Base-by-base conservation (phyloP, 2,888 invertebrate genomes). In the Hermaeophaga mercurialis region DNA sequence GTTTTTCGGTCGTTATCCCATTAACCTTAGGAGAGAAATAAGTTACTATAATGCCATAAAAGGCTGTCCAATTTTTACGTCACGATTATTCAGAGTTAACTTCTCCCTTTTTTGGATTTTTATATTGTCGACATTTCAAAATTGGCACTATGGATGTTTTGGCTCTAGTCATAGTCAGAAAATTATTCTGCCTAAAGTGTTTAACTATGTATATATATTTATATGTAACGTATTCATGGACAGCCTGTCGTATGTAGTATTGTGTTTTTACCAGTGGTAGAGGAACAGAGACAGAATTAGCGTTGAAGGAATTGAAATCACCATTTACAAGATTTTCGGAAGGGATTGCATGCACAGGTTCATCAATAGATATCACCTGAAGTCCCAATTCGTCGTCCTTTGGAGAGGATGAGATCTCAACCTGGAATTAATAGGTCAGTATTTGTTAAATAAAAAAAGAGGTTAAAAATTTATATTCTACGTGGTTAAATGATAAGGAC, bases 351-450 rank as follows among this genome's bases (percentile, higher is more conserved):
- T 75, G 74, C 56, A 73, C 71, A 41, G 75, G 77, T 62, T 76
- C 76, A 64, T 78, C 75, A 66, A 78, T 73, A 59, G 75, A 74
- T 67, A 78, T 76, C 62, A 78, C 71, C 64, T 77, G 75, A 58
- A 76, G 66, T 60, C 75, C 78, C 59, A 70, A 66, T 56, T 74
- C 73, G 52, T 65, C 66, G 58, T 75, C 75, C 64, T 69, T 71
- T 22, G 52, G 61, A 36, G 54, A 57, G 34, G 59, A 38, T 57
- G 66, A 64, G 33, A 62, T 54, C 61, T 67, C 67, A 36, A 71
- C 73, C 75, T 75, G 71, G 53, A 73, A 70, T 47, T 43, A 50
- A 54, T 50, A 28, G 24, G 19, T 12, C 7, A 19, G n/a, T 19
- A 8, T 11, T 14, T 43, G 43, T 43, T 43, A 26, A 24, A 24